Base-by-base conservation (phyloP, 2,888 invertebrate species). In the Heliconius sara region DNA sequence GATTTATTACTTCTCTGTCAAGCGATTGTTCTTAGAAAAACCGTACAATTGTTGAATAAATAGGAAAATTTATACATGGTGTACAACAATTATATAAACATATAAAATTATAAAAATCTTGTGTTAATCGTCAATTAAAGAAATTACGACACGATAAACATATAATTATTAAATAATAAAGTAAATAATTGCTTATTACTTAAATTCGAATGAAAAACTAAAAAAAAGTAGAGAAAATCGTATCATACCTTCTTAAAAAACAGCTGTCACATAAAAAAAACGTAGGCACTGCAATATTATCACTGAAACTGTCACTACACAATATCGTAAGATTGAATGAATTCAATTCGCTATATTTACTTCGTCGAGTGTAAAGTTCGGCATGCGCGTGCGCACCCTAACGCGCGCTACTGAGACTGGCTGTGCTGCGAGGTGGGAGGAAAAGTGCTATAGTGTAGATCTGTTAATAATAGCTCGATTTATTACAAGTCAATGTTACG, bases 361-460 rank as follows among this genome's bases (percentile, higher is more conserved):
- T 30, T 82, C 82, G 87, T 86, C 84, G 85, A 25, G n/a, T 30
- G 5, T 27, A 27, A 16, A 65, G 27, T 65, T 65, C 65, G 77
- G 47, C 73, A 90, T 89, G 94, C 92, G 94, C 91, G 81, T 87
- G 89, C 93, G 91, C 87, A 85, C 87, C 85, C 84, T 85, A 87
- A 88, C 91, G 90, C 91, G 91, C 93, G 90, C 91, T 88, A 86
- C 90, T 93, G 93, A 94, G 92, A 89, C 89, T 89, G 79, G 86
- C 84, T 91, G 88, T 94, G 80, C 84, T 84, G 85, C 86, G 88
- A 90, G 91, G 93, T 89, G 92, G 93, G 92, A 91, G 91, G 60
- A 60, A 73, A 60, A 34, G 30, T 52, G 13, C 72, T 13, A 60
- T n/a, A 34, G 6, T 73, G 60, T 73, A 73, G 34, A 39, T 73